Evolutionary conservation across 2,888 invertebrate species (phyloP).

Genomic region (Melitaea athalia): DNA sequence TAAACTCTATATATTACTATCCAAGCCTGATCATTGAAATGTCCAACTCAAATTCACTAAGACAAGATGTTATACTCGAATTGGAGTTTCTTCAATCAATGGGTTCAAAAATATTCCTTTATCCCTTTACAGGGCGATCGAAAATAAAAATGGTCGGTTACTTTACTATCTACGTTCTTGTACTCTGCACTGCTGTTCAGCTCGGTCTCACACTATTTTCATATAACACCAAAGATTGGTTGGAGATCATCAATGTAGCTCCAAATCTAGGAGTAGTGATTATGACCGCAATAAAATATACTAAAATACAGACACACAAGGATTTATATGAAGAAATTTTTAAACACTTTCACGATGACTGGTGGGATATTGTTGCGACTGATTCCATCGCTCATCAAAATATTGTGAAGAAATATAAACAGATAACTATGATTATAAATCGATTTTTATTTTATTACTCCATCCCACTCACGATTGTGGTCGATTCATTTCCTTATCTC

Average conservation of each 20-base stretch:
- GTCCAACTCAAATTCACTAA: slow-evolving; percentile 41
- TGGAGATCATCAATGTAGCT: slow-evolving; percentile 63
- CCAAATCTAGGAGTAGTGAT: slow-evolving; percentile 66
- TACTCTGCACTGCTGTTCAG: slow-evolving; percentile 55
- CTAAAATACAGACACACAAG: slow-evolving; percentile 53
- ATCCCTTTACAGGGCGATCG: slow-evolving; percentile 56
- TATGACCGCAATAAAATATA: slow-evolving; percentile 60
- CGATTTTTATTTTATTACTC: slow-evolving; percentile 58
- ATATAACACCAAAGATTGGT: slow-evolving; percentile 54
- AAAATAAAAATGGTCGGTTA: slow-evolving; percentile 49
- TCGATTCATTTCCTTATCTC: slow-evolving; percentile 61
- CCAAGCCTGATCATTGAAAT: slow-evolving; percentile 33
- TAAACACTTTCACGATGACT: slow-evolving; percentile 53
- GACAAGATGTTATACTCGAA: slow-evolving; percentile 51
- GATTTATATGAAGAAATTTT: slow-evolving; percentile 54
- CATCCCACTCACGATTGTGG: slow-evolving; percentile 50
- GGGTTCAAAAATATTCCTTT: slow-evolving; percentile 57
- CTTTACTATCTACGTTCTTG: slow-evolving; percentile 45
- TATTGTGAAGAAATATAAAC: slow-evolving; percentile 53
- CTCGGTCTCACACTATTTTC: slow-evolving; percentile 54
- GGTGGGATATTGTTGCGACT: slow-evolving; percentile 57
- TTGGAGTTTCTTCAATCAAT: slow-evolving; percentile 54
- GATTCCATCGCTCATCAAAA: slow-evolving; percentile 46
- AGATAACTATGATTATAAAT: slow-evolving; percentile 48
- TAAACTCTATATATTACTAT: not conserved